Conservation (phyloP, 2,113 vertebrate species). For the Malurus alboscapulatus region DNA sequence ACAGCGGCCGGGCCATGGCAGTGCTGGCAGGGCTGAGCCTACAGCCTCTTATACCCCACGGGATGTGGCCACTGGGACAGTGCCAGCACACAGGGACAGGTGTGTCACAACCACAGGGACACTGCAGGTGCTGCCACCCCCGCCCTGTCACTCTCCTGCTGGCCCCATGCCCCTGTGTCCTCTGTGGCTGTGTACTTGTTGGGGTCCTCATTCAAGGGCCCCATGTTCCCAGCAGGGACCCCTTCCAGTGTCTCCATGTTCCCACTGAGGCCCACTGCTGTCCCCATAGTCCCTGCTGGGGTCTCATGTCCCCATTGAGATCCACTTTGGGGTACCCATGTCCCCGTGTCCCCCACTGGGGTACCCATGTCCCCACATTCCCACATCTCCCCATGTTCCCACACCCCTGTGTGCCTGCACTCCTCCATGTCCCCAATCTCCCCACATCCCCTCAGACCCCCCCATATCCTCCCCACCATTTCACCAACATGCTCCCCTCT, state of each 20-base stretch:
- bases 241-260: neutral
- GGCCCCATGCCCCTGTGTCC: neutral
- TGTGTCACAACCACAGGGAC: neutral
- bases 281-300: neutral
- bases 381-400: no score
- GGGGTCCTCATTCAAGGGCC: neutral
- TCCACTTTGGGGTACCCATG: neutral
- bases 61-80: neutral
- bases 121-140: neutral
- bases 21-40: neutral
- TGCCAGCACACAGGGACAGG: neutral
- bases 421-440: neutral
- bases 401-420: neutral
- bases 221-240: neutral
- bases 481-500: no score
- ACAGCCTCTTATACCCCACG: neutral
- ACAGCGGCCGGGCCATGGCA: neutral
- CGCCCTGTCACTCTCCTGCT: neutral
- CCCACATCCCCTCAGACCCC: neutral
- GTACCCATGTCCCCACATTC: neutral
- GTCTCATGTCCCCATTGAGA: neutral
- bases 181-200: fast-evolving
- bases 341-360: neutral
- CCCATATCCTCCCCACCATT: no score
- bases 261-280: neutral